A percentile compares a stretch with the other conserved stretches of the same genome.
Conservation (phyloP, 2,113 vertebrate species). For the Panthera tigris region DNA sequence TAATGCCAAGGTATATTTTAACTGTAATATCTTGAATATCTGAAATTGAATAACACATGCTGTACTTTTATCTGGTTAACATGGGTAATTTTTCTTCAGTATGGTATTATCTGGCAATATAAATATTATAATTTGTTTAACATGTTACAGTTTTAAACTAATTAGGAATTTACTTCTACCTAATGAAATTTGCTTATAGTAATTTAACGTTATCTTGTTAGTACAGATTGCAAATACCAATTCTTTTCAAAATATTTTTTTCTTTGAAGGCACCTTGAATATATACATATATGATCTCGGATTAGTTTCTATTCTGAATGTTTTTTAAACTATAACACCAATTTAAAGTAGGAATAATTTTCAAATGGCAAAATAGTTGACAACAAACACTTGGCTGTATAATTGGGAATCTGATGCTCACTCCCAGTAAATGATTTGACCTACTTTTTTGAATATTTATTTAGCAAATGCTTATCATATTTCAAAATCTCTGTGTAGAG, state of each 20-base stretch:
- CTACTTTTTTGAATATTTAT: constrained; percentile 33
- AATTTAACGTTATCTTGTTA: constrained; percentile 58
- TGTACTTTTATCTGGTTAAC: constrained; percentile 7
- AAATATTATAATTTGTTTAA: constrained; percentile 58
- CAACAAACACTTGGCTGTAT: not conserved
- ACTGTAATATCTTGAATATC: constrained; percentile 7
- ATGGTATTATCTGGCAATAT: constrained; percentile 39
- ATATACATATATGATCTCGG: not conserved
- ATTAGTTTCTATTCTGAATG: not conserved
- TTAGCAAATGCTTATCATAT: constrained; percentile 18
- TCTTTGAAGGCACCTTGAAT: not conserved
- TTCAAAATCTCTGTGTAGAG: constrained; percentile 35
- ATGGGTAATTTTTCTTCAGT: not conserved
- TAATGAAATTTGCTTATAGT: constrained; percentile 48
- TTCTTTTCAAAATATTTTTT: constrained; percentile 2
- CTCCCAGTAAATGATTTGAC: not conserved
- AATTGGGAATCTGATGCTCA: not conserved
- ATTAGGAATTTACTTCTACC: constrained; percentile 52
- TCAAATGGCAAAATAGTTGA: not conserved
- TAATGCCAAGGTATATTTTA: constrained; percentile 2
- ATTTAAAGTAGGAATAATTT: constrained; percentile 18
- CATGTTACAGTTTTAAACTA: constrained; percentile 46
- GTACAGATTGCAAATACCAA: constrained; percentile 22
- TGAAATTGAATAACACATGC: not conserved
- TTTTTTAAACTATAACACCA: not conserved